These are phyloP conservation scores for Glaucopsyche alexis DNA, from an alignment of 2,888 invertebrate species.

Conservation along the genomic window DNA sequence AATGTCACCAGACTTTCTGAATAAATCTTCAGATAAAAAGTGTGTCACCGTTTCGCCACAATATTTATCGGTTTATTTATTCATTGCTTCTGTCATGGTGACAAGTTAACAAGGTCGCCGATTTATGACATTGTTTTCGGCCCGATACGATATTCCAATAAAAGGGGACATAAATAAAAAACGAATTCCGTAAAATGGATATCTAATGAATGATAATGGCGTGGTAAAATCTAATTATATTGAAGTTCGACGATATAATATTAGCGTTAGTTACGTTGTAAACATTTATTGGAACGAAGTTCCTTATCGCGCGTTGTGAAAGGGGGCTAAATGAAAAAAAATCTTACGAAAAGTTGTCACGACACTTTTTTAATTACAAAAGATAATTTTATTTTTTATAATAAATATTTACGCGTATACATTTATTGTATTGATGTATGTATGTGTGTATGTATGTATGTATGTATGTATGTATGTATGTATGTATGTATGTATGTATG, in stretches of 20 bases:
- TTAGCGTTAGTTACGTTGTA: background rate
- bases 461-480: no score
- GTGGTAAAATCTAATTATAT: background rate
- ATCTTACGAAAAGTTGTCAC: no score
- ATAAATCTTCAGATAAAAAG: constrained; percentile 20
- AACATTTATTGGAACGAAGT: no score
- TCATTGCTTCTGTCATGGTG: constrained; percentile 20
- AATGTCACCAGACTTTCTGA: background rate
- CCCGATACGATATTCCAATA: constrained; percentile 10
- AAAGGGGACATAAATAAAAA: constrained; percentile 15
- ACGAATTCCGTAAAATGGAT: background rate
- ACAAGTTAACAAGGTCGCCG: constrained; percentile 26
- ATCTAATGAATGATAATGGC: constrained; percentile 5
- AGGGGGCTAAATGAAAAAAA: no score
- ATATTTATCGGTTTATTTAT: constrained; percentile 28
- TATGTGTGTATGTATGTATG: no score
- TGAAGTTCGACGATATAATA: background rate
- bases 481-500: no score
- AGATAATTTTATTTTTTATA: no score
- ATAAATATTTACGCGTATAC: no score
- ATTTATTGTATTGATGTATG: no score
- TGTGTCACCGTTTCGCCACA: constrained; percentile 6
- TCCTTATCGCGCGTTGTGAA: no score
- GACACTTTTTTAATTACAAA: no score
- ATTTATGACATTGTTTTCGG: constrained; percentile 29